Evolutionary conservation across 2,888 invertebrate genomes (phyloP), one percentile per base, ranked within the genome.

Genomic region (Poecilus cupreus): DNA sequence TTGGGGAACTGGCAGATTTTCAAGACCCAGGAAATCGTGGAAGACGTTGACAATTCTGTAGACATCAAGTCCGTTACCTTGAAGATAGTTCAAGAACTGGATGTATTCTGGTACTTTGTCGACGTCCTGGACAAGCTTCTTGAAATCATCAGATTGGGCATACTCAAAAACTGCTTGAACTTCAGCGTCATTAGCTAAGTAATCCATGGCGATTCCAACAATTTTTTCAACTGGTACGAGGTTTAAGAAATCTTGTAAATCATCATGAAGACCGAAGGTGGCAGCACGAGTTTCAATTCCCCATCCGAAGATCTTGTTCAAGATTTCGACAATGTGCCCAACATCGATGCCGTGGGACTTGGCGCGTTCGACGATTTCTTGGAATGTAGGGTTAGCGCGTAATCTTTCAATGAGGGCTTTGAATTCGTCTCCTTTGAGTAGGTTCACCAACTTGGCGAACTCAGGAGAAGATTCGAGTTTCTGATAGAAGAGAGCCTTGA

Each of bases 51-150:
- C 60, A 18, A 85, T 57, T 1, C 60, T 3, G 75, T 86, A 85
- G n/a, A 86, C 83, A 68, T 86, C 85, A 0, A 87, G 75, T 5
- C 88, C 88, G 24, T 84, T 83, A 0, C 81, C 4, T 3, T 88
- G 84, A 2, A 88, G 70, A 46, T 86, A 88, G 0, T 85, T 39
- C 0, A 87, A 83, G 1, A 87, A 83, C 0, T 83, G 2, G 8
- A 68, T 79, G 32, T 79, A 83, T 24, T 83, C 82, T 80, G 85
- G 82, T 51, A 82, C 83, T 10, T 68, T 81, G 5, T 46, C 51
- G n/a, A 85, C 83, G 2, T 70, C 80, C 6, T 76, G 80, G 18
- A 85, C 83, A 5, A 86, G 75, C 10, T 80, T 57, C n/a, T 82
- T 82, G 85, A 86, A 86, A 79, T 86, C 86, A 5, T 81, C 75